Percentiles rank a stretch among this genome's conserved stretches.
phyloP scores from a whole-genome alignment of 2,113 vertebrate species.

The Anhinga anhinga region DNA sequence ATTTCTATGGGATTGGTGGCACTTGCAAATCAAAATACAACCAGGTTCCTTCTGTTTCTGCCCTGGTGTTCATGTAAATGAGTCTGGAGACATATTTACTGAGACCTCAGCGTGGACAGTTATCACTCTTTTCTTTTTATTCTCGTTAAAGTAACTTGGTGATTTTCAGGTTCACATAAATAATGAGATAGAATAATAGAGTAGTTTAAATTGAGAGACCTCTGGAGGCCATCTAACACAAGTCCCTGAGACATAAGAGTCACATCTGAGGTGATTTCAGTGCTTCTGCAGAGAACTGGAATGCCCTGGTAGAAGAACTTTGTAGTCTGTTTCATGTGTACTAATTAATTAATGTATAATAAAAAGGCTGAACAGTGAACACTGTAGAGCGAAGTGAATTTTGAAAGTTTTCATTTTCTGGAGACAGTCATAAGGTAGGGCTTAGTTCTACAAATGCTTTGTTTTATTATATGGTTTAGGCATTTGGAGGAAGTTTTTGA shows the following conservation, averaged over 20 bases:
- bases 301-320: neutral
- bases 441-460: neutral
- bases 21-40: neutral
- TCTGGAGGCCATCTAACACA: neutral
- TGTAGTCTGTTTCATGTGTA: rapidly evolving
- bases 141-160: neutral
- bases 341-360: neutral
- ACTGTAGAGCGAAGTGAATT: neutral
- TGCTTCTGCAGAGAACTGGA: neutral
- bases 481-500: neutral
- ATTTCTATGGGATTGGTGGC: neutral
- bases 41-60: neutral
- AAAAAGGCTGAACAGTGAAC: neutral
- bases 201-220: neutral
- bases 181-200: neutral
- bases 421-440: neutral
- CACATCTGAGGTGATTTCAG: neutral
- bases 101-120: neutral
- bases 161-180: neutral
- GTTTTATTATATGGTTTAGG: neutral
- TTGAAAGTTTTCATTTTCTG: neutral
- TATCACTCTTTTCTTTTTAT: neutral
- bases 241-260: neutral
- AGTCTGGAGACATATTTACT: neutral
- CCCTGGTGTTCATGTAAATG: neutral